phyloP scores from a whole-genome alignment of 2,888 invertebrate species.

The Leistus spinibarbis region DNA sequence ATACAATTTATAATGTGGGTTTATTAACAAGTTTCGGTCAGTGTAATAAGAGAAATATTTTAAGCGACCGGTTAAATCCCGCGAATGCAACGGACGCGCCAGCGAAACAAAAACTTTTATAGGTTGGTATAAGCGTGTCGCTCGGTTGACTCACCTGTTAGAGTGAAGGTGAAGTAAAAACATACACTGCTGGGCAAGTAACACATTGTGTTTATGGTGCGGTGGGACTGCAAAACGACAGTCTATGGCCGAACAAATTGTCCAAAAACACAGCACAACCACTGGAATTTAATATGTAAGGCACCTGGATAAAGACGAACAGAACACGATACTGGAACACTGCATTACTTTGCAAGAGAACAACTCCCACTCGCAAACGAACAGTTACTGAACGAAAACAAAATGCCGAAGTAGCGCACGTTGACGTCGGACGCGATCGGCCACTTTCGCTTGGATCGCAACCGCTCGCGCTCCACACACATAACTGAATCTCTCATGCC shows the following conservation, averaged over 20 bases:
- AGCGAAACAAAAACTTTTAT: background rate
- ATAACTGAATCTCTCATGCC: too few relatives aligned
- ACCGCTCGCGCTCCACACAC: too few relatives aligned
- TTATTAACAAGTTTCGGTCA: too few relatives aligned
- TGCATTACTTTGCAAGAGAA: slow-evolving; percentile 8
- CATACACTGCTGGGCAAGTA: slow-evolving; percentile 10
- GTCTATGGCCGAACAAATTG: background rate
- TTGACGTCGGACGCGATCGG: slow-evolving; percentile 16
- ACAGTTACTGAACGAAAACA: slow-evolving; percentile 35
- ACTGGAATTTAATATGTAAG: slow-evolving; percentile 12
- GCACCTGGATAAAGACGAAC: slow-evolving; percentile 21
- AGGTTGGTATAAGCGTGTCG: background rate
- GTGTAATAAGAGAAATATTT: background rate
- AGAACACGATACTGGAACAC: slow-evolving; percentile 13
- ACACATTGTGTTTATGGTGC: slow-evolving; percentile 11
- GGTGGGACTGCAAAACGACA: slow-evolving; percentile 5
- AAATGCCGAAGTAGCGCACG: slow-evolving; percentile 16
- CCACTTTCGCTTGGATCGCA: slow-evolving; percentile 6
- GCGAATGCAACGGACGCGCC: background rate
- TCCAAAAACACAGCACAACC: slow-evolving; percentile 21
- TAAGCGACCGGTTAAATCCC: background rate
- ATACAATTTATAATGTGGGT: too few relatives aligned
- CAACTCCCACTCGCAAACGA: slow-evolving; percentile 26
- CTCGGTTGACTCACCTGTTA: slow-evolving; percentile 32
- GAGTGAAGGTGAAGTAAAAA: slow-evolving; percentile 28